Percentiles rank a stretch among this genome's conserved stretches.
Conservation (phyloP, 1,140 invertebrate species). For the Zaprionus ghesquierei region DNA sequence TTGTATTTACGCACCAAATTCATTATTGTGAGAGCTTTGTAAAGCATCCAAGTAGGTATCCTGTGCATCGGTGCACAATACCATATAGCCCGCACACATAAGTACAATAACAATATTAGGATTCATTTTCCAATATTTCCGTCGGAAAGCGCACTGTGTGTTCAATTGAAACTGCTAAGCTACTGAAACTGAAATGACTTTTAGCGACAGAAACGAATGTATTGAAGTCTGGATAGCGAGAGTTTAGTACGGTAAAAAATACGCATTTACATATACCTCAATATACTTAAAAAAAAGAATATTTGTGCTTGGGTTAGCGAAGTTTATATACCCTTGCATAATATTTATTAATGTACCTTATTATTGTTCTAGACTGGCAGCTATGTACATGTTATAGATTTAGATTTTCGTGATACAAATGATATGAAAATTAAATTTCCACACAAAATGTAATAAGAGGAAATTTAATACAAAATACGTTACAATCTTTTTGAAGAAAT, state of each 20-base stretch:
- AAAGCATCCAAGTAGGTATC: constrained; percentile 84
- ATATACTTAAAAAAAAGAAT: not conserved
- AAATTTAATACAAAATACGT: not conserved
- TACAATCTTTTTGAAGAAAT: not conserved
- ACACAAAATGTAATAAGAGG: not conserved
- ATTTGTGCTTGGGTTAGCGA: not conserved
- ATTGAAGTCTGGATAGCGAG: constrained; percentile 48
- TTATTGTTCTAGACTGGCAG: not conserved
- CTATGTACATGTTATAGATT: not conserved
- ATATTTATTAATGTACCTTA: not conserved
- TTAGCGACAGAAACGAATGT: constrained; percentile 12
- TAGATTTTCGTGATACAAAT: not conserved
- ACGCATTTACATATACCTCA: not conserved
- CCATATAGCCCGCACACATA: constrained; percentile 24
- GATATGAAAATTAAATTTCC: not conserved
- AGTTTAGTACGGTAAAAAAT: constrained; percentile 16
- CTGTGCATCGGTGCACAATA: constrained; percentile 16
- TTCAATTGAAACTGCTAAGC: constrained; percentile 24
- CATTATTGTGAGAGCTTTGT: constrained; percentile 79
- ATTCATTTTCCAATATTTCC: constrained; percentile 35
- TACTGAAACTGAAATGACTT: constrained; percentile 63
- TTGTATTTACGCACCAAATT: constrained; percentile 70
- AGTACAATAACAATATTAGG: constrained; percentile 26
- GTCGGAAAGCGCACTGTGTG: constrained; percentile 6
- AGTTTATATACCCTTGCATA: not conserved